Base-by-base conservation (phyloP, 2,888 invertebrate species). In the Lottia gigantea region DNA sequence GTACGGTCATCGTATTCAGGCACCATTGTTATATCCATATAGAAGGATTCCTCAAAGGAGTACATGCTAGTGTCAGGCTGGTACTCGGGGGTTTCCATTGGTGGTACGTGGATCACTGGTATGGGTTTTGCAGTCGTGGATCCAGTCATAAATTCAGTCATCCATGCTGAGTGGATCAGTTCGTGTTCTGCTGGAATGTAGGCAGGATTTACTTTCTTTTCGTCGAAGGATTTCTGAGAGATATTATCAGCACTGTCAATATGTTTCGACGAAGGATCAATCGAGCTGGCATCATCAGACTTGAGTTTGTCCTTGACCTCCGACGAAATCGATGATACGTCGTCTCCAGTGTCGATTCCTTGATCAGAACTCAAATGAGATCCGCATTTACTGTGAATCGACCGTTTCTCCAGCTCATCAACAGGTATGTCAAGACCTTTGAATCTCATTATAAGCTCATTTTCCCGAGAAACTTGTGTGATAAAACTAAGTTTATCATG, bases 291-390 rank as follows among this genome's bases (percentile, higher is more conserved):
- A 55, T 55, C 55, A 23, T 55, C 23, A 55, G 8, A 15, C 12
- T 40, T 47, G 0, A 61, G 63, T n/a, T 62, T 70, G 19, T 71
- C 68, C 19, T 70, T 68, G 46, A 69, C 67, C 2, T 64, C 23
- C n/a, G 68, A 71, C 12, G 74, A 71, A 40, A 67, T 64, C 23
- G 62, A 25, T 19, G 67, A 73, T 19, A 70, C 55, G 25, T 72
- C 73, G 62, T 73, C 73, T 2, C 69, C 71, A 0, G 70, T 68
- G 26, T 74, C 74, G n/a, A 76, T 76, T 11, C 73, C 73, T 65
- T 76, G 71, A 40, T 76, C 76, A 1, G 71, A 73, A 65, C 70
- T 74, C 62, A 66, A 66, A 14, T 70, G 71, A 16, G 76, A 76
- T 8, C 67, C 69, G 31, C 69, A 49, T 46, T 64, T 67, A n/a